Evolutionary conservation across 1,140 invertebrate species (phyloP).

Genomic region (Piezodorus guildinii): DNA sequence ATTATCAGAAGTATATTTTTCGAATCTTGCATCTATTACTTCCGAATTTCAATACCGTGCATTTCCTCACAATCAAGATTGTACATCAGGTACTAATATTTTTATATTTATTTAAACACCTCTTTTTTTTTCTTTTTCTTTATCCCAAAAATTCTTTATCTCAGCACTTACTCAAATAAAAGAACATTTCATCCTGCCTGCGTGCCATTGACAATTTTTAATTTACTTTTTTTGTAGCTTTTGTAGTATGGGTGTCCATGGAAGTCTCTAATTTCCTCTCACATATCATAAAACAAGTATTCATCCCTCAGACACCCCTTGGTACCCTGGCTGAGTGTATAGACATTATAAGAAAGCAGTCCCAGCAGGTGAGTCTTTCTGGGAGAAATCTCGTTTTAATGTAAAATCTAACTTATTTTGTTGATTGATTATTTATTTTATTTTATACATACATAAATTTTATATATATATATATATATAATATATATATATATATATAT

Average conservation of each 20-base stretch:
- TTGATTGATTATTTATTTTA: too few species aligned
- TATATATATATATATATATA: too few species aligned
- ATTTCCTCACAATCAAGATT: conserved; percentile 61
- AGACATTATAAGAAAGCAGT: conserved; percentile 58
- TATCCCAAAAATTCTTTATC: too few species aligned
- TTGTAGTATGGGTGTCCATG: conserved; percentile 81
- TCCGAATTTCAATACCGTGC: conserved; percentile 66
- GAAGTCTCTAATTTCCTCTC: conserved; percentile 73
- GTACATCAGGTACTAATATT: conserved; percentile 41
- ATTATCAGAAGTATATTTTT: conserved; percentile 69
- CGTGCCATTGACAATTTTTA: not conserved
- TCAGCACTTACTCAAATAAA: too few species aligned
- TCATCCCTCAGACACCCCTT: conserved; percentile 76
- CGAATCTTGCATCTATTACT: conserved; percentile 73
- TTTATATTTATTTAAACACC: not conserved
- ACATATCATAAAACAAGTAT: conserved; percentile 79
- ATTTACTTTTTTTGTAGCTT: conserved; percentile 43
- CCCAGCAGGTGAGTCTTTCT: conserved; percentile 44
- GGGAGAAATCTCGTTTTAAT: too few species aligned
- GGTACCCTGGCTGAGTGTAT: conserved; percentile 80
- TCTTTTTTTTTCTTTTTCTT: too few species aligned
- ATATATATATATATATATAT: too few species aligned
- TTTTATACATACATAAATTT: too few species aligned
- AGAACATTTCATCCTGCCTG: not conserved
- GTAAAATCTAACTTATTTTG: too few species aligned